Conservation (phyloP, 1,140 invertebrate species). For the Trichonephila clavipes region DNA sequence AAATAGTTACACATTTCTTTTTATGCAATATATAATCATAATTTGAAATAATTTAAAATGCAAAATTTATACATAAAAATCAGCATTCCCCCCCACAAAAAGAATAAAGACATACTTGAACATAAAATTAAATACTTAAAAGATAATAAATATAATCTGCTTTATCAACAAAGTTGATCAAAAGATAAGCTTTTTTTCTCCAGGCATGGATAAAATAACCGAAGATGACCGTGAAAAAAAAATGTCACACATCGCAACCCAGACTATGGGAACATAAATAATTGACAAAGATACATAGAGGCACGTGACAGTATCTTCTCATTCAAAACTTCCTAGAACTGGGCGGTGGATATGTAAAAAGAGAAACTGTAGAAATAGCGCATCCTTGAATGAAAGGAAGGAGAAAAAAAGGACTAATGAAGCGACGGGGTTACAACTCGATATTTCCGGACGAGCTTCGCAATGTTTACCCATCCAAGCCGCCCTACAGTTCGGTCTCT, state of each 20-base stretch:
- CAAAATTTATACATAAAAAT: no score
- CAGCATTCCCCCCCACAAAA: no score
- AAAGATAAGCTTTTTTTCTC: background rate
- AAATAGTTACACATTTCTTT: no score
- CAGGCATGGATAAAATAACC: background rate
- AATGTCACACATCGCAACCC: background rate
- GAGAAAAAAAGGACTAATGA: conserved; percentile 38
- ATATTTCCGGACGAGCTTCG: conserved; percentile 52
- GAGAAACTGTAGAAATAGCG: background rate
- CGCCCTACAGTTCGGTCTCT: background rate
- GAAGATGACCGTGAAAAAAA: background rate
- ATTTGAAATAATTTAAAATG: no score
- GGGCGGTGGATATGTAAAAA: conserved; percentile 4
- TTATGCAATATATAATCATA: no score
- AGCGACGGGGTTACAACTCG: conserved; percentile 56
- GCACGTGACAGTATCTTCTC: conserved; percentile 1
- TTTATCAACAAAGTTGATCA: background rate
- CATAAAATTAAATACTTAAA: no score
- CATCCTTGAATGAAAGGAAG: background rate
- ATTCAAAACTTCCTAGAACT: conserved; percentile 41
- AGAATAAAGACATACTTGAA: no score
- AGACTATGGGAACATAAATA: conserved; percentile 20
- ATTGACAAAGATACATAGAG: background rate
- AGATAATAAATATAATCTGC: no score
- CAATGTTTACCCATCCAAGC: background rate